These are phyloP conservation scores for Aurelia sp. DNA, from an alignment of 30 jellyfish, hydroid and myxozoan genomes.

Conservation along the genomic window DNA sequence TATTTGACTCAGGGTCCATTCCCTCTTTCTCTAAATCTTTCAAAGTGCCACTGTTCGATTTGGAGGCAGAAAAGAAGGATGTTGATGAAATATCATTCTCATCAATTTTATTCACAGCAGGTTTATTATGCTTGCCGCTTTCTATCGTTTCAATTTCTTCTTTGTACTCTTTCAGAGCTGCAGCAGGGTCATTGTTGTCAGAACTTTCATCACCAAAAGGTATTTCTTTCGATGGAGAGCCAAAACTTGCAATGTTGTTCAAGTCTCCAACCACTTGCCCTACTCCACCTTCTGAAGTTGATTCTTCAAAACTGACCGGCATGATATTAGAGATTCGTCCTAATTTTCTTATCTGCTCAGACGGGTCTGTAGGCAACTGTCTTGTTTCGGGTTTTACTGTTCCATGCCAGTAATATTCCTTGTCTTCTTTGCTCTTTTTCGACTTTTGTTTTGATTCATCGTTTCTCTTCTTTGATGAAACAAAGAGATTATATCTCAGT, in stretches of 20 bases:
- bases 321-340: conserved; percentile 51
- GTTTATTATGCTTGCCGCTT: neutral
- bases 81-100: conserved; percentile 69
- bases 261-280: conserved; percentile 47
- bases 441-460: neutral
- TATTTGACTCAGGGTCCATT: conserved; percentile 29
- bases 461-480: neutral
- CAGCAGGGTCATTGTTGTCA: conserved; percentile 11
- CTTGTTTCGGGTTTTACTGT: conserved; percentile 73
- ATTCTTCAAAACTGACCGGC: conserved; percentile 31
- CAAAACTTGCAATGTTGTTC: conserved; percentile 56
- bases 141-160: neutral
- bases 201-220: neutral
- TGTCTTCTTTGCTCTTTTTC: conserved; percentile 22
- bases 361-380: conserved; percentile 71
- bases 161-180: conserved; percentile 16
- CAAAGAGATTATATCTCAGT: conserved; percentile 9
- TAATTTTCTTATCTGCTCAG: conserved; percentile 50
- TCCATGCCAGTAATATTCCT: conserved; percentile 71
- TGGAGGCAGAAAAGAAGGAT: conserved; percentile 62
- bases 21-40: conserved; percentile 31
- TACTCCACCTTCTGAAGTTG: conserved; percentile 23
- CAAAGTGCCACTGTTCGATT: conserved; percentile 1
- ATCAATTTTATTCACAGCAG: conserved; percentile 31
- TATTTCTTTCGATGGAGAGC: conserved; percentile 25